phyloP scores from a whole-genome alignment of 1,140 invertebrate genomes.

The Homarus americanus region DNA sequence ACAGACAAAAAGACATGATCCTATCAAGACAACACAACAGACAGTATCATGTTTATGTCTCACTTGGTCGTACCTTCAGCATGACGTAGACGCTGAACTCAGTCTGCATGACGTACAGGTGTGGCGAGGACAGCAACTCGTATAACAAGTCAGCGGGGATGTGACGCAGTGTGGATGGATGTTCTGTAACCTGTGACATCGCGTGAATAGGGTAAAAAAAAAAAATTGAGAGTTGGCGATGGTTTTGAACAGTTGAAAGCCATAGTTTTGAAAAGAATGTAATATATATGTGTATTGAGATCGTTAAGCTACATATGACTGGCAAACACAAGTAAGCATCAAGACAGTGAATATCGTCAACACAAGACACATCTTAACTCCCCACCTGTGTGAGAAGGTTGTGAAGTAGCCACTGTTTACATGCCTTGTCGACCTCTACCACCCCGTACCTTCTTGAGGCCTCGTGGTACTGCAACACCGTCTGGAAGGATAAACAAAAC shows the following conservation, averaged over 20 bases:
- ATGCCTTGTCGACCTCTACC: conserved; percentile 57
- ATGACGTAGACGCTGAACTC: conserved; percentile 89
- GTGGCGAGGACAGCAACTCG: conserved; percentile 83
- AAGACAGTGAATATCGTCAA: too few relatives aligned
- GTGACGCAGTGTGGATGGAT: conserved; percentile 51
- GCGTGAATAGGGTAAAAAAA: neutral
- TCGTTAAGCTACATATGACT: too few relatives aligned
- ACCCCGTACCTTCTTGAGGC: conserved; percentile 71
- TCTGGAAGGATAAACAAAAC: conserved; percentile 32
- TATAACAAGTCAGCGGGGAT: conserved; percentile 82
- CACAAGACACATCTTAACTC: too few relatives aligned
- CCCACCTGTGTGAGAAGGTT: conserved; percentile 72
- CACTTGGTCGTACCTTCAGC: conserved; percentile 77
- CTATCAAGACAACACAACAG: too few relatives aligned
- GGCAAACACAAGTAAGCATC: too few relatives aligned
- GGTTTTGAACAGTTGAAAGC: too few relatives aligned
- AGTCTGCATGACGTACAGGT: conserved; percentile 88
- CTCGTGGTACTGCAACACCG: conserved; percentile 68
- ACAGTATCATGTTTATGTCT: too few relatives aligned
- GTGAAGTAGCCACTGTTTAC: conserved; percentile 70
- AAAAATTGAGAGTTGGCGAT: neutral
- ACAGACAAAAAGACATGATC: too few relatives aligned
- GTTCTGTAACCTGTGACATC: conserved; percentile 53
- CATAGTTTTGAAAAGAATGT: too few relatives aligned
- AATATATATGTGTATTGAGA: too few relatives aligned